Evolutionary conservation across 2,113 vertebrate species (phyloP).

Genomic region (Dissostichus mawsoni): DNA sequence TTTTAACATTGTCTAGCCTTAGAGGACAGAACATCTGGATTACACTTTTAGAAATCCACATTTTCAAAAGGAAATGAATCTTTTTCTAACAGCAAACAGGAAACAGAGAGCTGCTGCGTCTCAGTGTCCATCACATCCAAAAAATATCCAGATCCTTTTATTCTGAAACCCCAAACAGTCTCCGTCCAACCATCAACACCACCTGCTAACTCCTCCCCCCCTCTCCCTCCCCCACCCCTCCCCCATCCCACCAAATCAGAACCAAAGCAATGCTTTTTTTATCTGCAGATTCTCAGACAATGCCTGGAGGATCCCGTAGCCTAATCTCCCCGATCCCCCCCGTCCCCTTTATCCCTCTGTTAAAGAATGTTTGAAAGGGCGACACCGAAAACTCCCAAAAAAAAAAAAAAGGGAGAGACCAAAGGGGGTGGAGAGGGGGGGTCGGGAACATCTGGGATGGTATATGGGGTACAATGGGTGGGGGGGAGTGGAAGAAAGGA

Average conservation of each 20-base stretch:
- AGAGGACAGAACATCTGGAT: background rate
- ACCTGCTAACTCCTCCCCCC: constrained; percentile 40
- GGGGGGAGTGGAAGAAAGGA: background rate
- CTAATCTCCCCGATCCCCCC: constrained; percentile 90
- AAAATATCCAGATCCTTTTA: constrained; percentile 45
- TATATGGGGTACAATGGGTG: background rate
- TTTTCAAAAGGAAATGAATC: background rate
- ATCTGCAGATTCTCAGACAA: constrained; percentile 97
- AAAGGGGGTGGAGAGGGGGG: constrained; percentile 15
- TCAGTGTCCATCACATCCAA: constrained; percentile 4
- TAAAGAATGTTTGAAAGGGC: constrained; percentile 95
- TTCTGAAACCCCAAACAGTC: constrained; percentile 34
- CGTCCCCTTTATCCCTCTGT: constrained; percentile 92
- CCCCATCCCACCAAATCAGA: constrained; percentile 58
- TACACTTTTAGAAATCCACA: background rate
- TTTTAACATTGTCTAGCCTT: no score
- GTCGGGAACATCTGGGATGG: constrained; percentile 78
- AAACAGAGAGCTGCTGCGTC: constrained; percentile 3
- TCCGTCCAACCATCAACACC: constrained; percentile 24
- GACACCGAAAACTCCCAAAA: constrained; percentile 77
- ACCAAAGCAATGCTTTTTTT: constrained; percentile 80
- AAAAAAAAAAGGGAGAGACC: constrained; percentile 72
- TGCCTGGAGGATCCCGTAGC: constrained; percentile 92
- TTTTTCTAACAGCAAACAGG: background rate
- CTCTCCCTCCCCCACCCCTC: constrained; percentile 26